Conservation (phyloP, 2,113 vertebrate species). For the Trachemys scripta region DNA sequence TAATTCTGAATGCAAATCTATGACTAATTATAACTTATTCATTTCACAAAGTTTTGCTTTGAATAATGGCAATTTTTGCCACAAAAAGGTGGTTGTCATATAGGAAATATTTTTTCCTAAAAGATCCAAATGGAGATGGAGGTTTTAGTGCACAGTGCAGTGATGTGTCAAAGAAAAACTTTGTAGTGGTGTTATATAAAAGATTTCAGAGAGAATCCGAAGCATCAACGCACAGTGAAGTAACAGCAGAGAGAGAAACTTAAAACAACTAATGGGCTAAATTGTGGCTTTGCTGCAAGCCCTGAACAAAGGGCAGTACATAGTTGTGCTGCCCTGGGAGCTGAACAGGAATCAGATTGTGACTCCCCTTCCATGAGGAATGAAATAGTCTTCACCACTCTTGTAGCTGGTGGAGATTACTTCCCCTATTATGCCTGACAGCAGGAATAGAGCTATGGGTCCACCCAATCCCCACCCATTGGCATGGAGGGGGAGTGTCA, state of each 20-base stretch:
- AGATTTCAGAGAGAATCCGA: neutral
- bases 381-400: neutral
- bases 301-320: fast-evolving
- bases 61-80: neutral
- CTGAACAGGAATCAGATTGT: neutral
- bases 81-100: neutral
- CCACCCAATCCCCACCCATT: neutral
- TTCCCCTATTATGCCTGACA: neutral
- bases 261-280: neutral
- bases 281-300: neutral
- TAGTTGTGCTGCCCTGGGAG: neutral
- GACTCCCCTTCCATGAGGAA: neutral
- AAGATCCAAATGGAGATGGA: neutral
- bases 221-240: neutral
- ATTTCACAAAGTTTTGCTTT: neutral
- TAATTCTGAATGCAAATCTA: neutral
- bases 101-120: neutral
- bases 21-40: neutral
- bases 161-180: neutral
- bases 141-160: neutral
- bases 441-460: neutral
- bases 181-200: neutral
- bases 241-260: neutral
- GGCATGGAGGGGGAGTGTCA: neutral
- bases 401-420: neutral